Conservation (phyloP, 2,113 vertebrate species). For the Micronycteris hirsuta region DNA sequence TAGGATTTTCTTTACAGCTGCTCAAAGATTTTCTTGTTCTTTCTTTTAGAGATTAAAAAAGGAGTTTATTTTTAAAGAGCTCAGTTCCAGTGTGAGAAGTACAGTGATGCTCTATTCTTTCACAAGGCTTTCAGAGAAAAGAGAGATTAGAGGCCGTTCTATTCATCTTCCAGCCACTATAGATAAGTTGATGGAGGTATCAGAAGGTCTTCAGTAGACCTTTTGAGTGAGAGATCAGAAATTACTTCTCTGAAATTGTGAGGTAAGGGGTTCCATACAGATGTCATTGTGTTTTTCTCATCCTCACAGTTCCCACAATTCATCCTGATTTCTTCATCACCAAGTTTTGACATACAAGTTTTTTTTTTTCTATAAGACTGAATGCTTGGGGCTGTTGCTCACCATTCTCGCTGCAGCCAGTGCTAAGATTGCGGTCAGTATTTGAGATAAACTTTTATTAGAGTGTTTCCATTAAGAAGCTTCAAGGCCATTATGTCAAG, state of each 20-base stretch:
- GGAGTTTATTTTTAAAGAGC: neutral
- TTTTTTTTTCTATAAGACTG: neutral
- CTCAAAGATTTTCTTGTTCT: neutral
- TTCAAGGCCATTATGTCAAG: conserved; percentile 45
- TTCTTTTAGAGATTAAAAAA: conserved; percentile 30
- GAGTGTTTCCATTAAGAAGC: conserved; percentile 51
- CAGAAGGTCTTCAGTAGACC: neutral
- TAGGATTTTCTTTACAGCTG: conserved; percentile 2
- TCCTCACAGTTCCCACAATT: neutral
- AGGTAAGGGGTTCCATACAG: neutral
- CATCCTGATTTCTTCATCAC: conserved; percentile 39
- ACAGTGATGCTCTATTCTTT: neutral
- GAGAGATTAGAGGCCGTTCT: neutral
- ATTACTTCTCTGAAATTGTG: neutral
- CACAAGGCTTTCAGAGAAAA: neutral
- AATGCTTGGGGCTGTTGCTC: neutral
- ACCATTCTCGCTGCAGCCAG: neutral
- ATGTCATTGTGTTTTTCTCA: neutral
- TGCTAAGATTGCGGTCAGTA: conserved; percentile 28
- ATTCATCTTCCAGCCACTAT: neutral
- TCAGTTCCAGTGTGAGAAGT: neutral
- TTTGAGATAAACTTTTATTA: conserved; percentile 64
- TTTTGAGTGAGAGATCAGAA: neutral
- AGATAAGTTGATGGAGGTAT: neutral
- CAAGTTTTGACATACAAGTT: neutral